Evolutionary conservation across 2,888 invertebrate genomes (phyloP).

Genomic region (Pollenia angustigena): DNA sequence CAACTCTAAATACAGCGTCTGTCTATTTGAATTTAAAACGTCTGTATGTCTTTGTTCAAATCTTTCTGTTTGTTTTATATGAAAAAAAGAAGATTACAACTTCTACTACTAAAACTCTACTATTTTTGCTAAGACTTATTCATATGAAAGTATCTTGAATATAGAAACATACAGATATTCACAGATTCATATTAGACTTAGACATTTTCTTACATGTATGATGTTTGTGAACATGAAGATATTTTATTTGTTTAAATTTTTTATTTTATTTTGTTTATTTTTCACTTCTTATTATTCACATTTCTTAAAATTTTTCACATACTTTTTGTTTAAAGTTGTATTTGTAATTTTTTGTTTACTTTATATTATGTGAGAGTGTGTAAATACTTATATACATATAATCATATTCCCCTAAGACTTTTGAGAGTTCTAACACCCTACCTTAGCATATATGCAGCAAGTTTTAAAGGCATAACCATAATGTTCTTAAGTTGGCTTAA

Average conservation of each 20-base stretch:
- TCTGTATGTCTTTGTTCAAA: neutral
- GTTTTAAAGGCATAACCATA: too few species aligned
- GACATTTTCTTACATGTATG: slow-evolving; percentile 25
- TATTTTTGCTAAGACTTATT: too few species aligned
- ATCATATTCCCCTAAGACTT: neutral
- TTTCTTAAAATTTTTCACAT: slow-evolving; percentile 50
- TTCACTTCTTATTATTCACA: slow-evolving; percentile 9
- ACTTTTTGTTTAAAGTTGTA: slow-evolving; percentile 6
- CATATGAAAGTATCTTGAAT: neutral
- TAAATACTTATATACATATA: neutral
- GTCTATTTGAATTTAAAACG: slow-evolving; percentile 10
- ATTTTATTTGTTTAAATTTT: slow-evolving; percentile 12
- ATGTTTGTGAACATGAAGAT: neutral
- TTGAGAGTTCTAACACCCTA: too few species aligned
- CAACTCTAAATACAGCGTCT: slow-evolving; percentile 33
- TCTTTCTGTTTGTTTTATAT: neutral
- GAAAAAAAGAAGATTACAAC: slow-evolving; percentile 21
- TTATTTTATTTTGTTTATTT: slow-evolving; percentile 43
- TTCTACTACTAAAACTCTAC: neutral
- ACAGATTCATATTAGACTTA: slow-evolving; percentile 5
- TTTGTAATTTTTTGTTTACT: slow-evolving; percentile 11
- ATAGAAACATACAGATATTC: neutral
- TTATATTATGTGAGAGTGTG: neutral
- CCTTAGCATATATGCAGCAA: too few species aligned
- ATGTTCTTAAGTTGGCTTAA: too few species aligned